Evolutionary conservation across 1,140 invertebrate genomes (phyloP).

Genomic region (Amyelois transitella): DNA sequence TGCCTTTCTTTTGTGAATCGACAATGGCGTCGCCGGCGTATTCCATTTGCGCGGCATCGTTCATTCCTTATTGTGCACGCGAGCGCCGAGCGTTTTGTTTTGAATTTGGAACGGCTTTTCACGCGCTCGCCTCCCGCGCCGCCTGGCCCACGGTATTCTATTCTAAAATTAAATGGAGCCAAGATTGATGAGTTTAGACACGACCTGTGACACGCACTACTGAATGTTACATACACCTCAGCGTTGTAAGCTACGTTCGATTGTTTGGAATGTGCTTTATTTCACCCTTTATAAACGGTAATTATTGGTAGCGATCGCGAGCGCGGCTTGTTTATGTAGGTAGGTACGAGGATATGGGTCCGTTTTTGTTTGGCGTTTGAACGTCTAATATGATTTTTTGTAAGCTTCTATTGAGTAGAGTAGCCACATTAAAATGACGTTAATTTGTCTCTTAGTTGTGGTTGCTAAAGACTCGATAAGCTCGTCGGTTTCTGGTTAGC

Average conservation of each 20-base stretch:
- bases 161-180: slow-evolving; percentile 62
- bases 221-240: slow-evolving; percentile 41
- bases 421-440: slow-evolving; percentile 47
- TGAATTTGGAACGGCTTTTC: slow-evolving; percentile 34
- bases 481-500: not conserved
- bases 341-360: slow-evolving; percentile 18
- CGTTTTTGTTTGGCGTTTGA: slow-evolving; percentile 52
- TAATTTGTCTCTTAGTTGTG: slow-evolving; percentile 40
- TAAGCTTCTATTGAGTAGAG: slow-evolving; percentile 13
- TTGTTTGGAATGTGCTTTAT: slow-evolving; percentile 60
- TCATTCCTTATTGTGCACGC: slow-evolving; percentile 48
- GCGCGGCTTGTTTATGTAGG: slow-evolving; percentile 26
- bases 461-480: slow-evolving; percentile 31
- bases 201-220: slow-evolving; percentile 71
- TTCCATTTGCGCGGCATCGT: slow-evolving; percentile 58
- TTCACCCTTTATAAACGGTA: slow-evolving; percentile 59
- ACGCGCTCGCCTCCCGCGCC: slow-evolving; percentile 18
- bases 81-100: slow-evolving; percentile 50
- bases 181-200: slow-evolving; percentile 70
- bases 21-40: slow-evolving; percentile 58
- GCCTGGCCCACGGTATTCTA: slow-evolving; percentile 32
- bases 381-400: slow-evolving; percentile 61
- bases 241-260: slow-evolving; percentile 13
- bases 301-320: slow-evolving; percentile 50
- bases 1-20: slow-evolving; percentile 70